Evolutionary conservation across 2,888 invertebrate species (phyloP), one percentile per base, ranked within the genome.

Genomic region (Cosmia trapezina): DNA sequence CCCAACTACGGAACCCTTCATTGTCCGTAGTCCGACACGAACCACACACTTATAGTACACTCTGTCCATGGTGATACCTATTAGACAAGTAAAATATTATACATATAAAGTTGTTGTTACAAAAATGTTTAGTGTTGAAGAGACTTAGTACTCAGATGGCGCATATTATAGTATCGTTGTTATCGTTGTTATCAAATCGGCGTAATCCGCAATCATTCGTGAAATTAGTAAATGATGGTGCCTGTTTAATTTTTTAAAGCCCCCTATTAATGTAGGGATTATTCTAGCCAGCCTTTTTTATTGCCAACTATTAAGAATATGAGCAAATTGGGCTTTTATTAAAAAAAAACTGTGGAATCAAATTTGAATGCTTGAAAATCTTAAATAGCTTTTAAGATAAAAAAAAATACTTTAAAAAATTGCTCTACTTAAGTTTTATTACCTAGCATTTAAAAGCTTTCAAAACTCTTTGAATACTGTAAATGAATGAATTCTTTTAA

Each of bases 361-460:
- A 75, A 45, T 75, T 65, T 49, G 51, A 71, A 67, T 43, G 64
- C 53, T 41, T 49, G 22, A 3, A 54, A 73, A 76, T 65, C n/a
- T 49, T 28, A 37, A 69, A 73, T 33, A 81, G 47, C 28, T 43
- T 73, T 77, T 67, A 53, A 41, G 12, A 56, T 45, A 19, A 73
- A 74, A 81, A 81, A 65, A 83, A 73, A 76, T 62, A 67, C 28
- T 54, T 71, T 1, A 12, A 66, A 76, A 71, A 65, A 68, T 66
- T 62, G 54, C 43, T 63, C 67, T 60, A 75, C 75, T 76, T 75
- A 73, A 56, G 59, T 80, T 72, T 82, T 76, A 84, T 80, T 70
- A 73, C 68, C 43, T 1, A 79, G 56, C 41, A 63, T 64, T n/a
- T n/a, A n/a, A 77, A 80, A 74, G 76, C 76, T 80, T 86, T 86